Evolutionary conservation across 2,888 invertebrate species (phyloP).

Genomic region (Diploptera punctata): DNA sequence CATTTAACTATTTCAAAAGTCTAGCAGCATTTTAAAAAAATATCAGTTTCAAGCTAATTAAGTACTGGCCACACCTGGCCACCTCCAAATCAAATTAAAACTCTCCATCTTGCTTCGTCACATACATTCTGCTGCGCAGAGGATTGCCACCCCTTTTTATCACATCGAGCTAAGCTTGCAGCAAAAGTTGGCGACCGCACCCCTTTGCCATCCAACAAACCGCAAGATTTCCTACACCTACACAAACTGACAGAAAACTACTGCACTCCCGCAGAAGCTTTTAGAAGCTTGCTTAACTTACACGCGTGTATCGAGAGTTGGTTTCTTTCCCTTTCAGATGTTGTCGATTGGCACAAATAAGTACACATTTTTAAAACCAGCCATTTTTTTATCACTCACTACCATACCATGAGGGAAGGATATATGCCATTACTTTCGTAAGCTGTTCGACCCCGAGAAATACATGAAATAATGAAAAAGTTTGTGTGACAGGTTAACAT

Average conservation of each 20-base stretch:
- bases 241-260: constrained; percentile 26
- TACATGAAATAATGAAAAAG: constrained; percentile 24
- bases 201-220: constrained; percentile 7
- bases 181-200: constrained; percentile 29
- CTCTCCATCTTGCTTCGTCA: neutral
- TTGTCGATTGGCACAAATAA: constrained; percentile 35
- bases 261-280: constrained; percentile 30
- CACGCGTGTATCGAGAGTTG: constrained; percentile 10
- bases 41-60: constrained; percentile 27
- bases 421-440: constrained; percentile 7
- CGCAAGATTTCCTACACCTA: neutral
- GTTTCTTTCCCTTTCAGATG: constrained; percentile 16
- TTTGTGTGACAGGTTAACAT: constrained; percentile 17
- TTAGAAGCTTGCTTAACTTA: constrained; percentile 28
- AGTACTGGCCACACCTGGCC: constrained; percentile 16
- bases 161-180: constrained; percentile 39
- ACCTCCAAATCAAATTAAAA: constrained; percentile 18
- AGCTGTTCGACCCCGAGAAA: constrained; percentile 21
- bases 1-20: neutral
- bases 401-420: constrained; percentile 10
- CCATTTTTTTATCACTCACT: constrained; percentile 14
- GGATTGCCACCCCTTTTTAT: constrained; percentile 35
- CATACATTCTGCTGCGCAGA: constrained; percentile 28
- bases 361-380: constrained; percentile 37
- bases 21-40: constrained; percentile 18